A percentile compares a stretch with the other conserved stretches of the same genome.
phyloP scores from a whole-genome alignment of 2,888 invertebrate genomes.

The Dendrolimus houi region DNA sequence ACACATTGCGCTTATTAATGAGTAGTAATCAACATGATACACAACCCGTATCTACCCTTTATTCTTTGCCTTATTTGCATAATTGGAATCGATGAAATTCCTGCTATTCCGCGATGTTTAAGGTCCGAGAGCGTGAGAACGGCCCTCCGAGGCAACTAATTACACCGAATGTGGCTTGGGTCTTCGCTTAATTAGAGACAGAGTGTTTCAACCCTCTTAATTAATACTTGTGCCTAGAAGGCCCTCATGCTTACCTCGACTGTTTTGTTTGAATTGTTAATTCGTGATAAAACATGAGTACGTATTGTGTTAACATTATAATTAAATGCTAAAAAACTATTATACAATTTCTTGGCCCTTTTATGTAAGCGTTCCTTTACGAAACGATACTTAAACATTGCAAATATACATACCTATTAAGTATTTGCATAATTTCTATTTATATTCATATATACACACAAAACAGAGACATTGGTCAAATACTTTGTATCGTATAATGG shows the following conservation, averaged over 20 bases:
- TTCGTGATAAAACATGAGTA: slow-evolving; percentile 56
- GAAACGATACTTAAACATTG: too few relatives aligned
- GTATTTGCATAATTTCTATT: too few relatives aligned
- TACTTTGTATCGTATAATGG: too few relatives aligned
- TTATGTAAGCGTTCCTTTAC: slow-evolving; percentile 11
- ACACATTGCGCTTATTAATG: slow-evolving; percentile 8
- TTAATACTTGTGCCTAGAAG: slow-evolving; percentile 68
- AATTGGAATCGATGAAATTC: slow-evolving; percentile 56
- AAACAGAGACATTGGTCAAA: too few relatives aligned
- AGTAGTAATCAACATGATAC: background rate
- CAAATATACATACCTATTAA: background rate
- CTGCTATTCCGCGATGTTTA: slow-evolving; percentile 45
- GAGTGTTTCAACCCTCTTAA: slow-evolving; percentile 72
- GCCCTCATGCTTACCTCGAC: slow-evolving; percentile 55
- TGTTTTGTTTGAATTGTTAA: slow-evolving; percentile 70
- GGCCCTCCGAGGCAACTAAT: slow-evolving; percentile 69
- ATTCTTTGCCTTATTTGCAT: slow-evolving; percentile 34
- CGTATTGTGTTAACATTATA: slow-evolving; percentile 50
- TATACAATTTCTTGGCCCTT: slow-evolving; percentile 8
- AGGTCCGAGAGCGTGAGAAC: slow-evolving; percentile 65
- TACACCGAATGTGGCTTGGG: slow-evolving; percentile 68
- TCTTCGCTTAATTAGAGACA: slow-evolving; percentile 73
- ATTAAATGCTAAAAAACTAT: slow-evolving; percentile 37
- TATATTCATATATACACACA: too few relatives aligned
- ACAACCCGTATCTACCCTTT: background rate